phyloP scores from a whole-genome alignment of 1,140 invertebrate genomes.

The Drosophila jambulina region DNA sequence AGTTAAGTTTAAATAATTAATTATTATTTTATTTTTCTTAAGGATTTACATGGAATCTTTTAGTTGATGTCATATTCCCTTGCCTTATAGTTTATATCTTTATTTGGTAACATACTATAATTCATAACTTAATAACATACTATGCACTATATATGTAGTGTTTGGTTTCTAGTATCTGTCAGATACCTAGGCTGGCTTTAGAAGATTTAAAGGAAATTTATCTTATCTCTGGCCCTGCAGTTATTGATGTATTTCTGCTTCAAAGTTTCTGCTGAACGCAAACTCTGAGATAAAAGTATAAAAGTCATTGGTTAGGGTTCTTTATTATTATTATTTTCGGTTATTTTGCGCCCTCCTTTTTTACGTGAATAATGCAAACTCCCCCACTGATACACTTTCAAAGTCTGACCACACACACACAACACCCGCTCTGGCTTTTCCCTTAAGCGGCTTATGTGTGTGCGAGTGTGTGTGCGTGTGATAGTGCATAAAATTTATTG shows the following conservation, averaged over 20 bases:
- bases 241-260: slow-evolving; percentile 51
- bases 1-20: neutral
- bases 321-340: slow-evolving; percentile 32
- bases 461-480: slow-evolving; percentile 57
- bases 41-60: neutral
- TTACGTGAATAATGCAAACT: slow-evolving; percentile 74
- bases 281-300: slow-evolving; percentile 69
- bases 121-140: neutral
- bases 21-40: neutral
- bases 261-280: slow-evolving; percentile 39
- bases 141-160: neutral
- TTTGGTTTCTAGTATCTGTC: neutral
- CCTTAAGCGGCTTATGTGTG: slow-evolving; percentile 68
- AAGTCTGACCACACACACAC: slow-evolving; percentile 63
- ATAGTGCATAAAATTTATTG: slow-evolving; percentile 82
- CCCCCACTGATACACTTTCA: slow-evolving; percentile 41
- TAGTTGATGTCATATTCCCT: neutral
- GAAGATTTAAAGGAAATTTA: slow-evolving; percentile 11
- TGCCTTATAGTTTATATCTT: neutral
- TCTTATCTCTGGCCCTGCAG: slow-evolving; percentile 27
- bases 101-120: neutral
- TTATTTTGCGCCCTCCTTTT: slow-evolving; percentile 46
- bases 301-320: slow-evolving; percentile 38
- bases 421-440: slow-evolving; percentile 23
- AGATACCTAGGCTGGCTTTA: neutral